Evolutionary conservation across 2,797 vertebrate genomes (phyloP).

Genomic region (Caiman crocodilus): DNA sequence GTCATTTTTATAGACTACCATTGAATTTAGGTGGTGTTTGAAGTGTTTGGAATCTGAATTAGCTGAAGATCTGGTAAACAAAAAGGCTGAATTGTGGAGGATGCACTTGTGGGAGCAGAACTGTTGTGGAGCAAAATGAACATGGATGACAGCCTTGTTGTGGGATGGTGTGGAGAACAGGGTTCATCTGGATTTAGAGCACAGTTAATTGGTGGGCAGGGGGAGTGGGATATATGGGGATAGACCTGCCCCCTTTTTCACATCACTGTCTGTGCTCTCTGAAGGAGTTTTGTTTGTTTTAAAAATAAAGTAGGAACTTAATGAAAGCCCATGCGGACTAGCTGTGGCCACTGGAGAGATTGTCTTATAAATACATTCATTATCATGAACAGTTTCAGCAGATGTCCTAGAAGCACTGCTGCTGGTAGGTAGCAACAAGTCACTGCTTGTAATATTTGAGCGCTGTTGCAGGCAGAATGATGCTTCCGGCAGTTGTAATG

Average conservation of each 20-base stretch:
- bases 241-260: not conserved
- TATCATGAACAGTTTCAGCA: not conserved
- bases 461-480: not conserved
- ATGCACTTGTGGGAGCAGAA: too few relatives aligned
- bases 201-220: rapidly evolving
- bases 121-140: too few relatives aligned
- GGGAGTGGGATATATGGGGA: not conserved
- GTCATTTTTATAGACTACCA: not conserved
- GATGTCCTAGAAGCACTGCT: not conserved
- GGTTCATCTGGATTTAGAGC: not conserved
- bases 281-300: not conserved
- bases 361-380: not conserved
- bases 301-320: not conserved
- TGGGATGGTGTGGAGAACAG: not conserved
- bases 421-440: not conserved
- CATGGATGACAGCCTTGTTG: not conserved
- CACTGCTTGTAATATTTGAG: rapidly evolving
- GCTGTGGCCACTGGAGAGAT: not conserved
- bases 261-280: rapidly evolving
- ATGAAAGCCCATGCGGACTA: not conserved
- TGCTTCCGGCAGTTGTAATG: not conserved
- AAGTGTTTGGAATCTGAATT: too few relatives aligned
- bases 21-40: not conserved
- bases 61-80: too few relatives aligned
- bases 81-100: too few relatives aligned